Base-by-base conservation (phyloP, 2,113 vertebrate genomes). In the Mobula birostris region DNA sequence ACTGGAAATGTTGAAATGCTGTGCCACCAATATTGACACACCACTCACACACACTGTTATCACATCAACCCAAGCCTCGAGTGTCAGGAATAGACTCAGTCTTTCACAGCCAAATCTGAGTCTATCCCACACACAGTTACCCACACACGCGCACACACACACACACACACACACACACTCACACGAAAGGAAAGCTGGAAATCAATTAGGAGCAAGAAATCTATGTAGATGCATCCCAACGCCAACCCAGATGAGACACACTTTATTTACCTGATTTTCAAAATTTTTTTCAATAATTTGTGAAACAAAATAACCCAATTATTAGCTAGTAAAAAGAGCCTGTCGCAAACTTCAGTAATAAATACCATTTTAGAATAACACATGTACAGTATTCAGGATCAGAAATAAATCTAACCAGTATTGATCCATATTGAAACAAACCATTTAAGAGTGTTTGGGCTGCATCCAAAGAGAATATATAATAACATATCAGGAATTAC, bases 321-420 rank as follows among this genome's bases (percentile, higher is more conserved):
- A 68, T 90, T 90, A 61, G 48, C 58, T 2, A 66, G 61, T 88
- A n/a, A 24, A 85, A 85, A 90, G 58, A 88, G 66, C 61, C 29
- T 32, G 61, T 90, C 66, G 85, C 58, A 90, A 32, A 90, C 85
- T 19, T 29, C 85, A 66, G n/a, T 66, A 90, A 90, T n/a, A 66
- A 90, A 90, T 66, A 88, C 58, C 58, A 61, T 88, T 88, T 61
- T 90, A n/a, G n/a, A 68, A 66, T 90, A 90, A 90, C 85, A 90
- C 15, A 36, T 66, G 61, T 90, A 90, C 61, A 90, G 61, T 68
- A 66, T 90, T 90, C 48, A 21, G 85, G 2, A 90, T 68, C 17
- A 72, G 15, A 3, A 68, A 14, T 17, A 90, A 90, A 90, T 17
- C 11, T 32, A 5, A 68, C n/a, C 61, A 68, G 61, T 63, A 88